Percentiles rank a stretch among this genome's conserved stretches.
phyloP scores from a whole-genome alignment of 2,797 vertebrate genomes.

The Crypturellus tataupa region DNA sequence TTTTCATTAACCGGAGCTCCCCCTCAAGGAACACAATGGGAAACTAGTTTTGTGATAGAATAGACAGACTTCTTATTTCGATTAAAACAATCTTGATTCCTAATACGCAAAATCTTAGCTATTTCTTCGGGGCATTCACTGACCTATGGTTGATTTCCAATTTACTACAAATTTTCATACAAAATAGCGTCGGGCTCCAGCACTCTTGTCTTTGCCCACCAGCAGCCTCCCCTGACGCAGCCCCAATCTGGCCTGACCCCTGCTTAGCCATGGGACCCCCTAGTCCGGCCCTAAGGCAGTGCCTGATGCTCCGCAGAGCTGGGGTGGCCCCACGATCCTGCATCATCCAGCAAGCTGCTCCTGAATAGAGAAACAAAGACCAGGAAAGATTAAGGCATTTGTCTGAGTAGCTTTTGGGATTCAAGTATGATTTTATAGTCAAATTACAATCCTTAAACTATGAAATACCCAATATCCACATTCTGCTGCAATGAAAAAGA shows the following conservation, averaged over 20 bases:
- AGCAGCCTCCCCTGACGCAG: not conserved
- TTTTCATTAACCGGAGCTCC: conserved; percentile 74
- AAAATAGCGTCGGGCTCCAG: not conserved
- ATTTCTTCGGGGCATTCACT: conserved; percentile 4
- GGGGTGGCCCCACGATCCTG: too few relatives aligned
- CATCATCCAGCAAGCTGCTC: not conserved
- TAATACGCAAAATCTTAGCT: not conserved
- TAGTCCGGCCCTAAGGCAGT: too few relatives aligned
- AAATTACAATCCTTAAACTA: not conserved
- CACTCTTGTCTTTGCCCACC: not conserved
- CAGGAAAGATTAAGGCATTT: not conserved
- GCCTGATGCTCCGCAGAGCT: not conserved
- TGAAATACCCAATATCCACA: not conserved
- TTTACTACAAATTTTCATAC: conserved; percentile 7
- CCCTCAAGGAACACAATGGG: conserved; percentile 64
- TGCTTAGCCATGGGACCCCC: not conserved
- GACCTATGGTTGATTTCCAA: not conserved
- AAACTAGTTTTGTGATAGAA: conserved; percentile 6
- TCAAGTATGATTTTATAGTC: not conserved
- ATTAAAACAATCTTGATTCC: not conserved
- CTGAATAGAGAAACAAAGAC: not conserved
- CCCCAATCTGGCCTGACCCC: too few relatives aligned
- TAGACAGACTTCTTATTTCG: conserved; percentile 7
- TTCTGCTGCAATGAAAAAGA: not conserved
- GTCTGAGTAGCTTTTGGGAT: not conserved